Conservation (phyloP, 2,888 invertebrate genomes). For the Morinoia aosen region DNA sequence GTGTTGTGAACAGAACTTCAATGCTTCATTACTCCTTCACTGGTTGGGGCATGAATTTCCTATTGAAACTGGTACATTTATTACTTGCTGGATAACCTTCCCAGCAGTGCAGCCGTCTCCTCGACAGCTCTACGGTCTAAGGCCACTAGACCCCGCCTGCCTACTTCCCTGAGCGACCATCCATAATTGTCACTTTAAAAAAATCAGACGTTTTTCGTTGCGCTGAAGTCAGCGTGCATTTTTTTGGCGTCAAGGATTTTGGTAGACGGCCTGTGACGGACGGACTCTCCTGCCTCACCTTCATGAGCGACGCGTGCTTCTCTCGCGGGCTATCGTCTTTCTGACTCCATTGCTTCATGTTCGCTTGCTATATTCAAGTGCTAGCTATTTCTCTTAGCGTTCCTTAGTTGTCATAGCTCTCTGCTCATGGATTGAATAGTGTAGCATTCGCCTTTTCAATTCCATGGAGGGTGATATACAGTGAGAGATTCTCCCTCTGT, state of each 20-base stretch:
- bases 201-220: background rate
- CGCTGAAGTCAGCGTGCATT: background rate
- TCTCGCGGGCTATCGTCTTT: background rate
- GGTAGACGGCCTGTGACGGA: background rate
- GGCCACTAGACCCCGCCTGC: background rate
- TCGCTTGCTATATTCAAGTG: background rate
- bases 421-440: background rate
- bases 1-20: too few species aligned
- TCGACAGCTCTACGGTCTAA: background rate
- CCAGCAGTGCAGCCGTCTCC: background rate
- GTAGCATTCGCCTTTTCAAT: background rate
- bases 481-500: background rate
- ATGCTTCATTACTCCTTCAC: too few species aligned
- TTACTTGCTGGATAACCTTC: background rate
- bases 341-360: background rate
- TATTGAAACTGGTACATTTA: background rate
- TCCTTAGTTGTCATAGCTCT: background rate
- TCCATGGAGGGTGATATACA: background rate
- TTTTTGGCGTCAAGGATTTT: background rate
- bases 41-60: too few species aligned
- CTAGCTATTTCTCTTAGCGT: background rate
- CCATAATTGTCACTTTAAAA: background rate
- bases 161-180: slow-evolving; percentile 9
- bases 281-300: background rate
- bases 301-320: too few species aligned